Conservation (phyloP, 2,797 vertebrate genomes). For the Potorous gilbertii region DNA sequence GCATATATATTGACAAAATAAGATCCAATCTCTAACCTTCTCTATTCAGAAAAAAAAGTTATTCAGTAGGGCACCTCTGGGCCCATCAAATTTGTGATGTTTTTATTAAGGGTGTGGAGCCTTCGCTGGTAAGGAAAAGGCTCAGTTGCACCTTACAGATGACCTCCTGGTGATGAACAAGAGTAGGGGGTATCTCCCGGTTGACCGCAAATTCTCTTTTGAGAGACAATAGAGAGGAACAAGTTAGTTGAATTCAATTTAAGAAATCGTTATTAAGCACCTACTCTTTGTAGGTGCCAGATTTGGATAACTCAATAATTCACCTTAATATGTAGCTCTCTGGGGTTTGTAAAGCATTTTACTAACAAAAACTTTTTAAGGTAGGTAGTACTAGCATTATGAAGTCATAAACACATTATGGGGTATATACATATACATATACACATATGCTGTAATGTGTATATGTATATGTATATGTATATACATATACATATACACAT, state of each 20-base stretch:
- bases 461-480: background rate
- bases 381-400: background rate
- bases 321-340: background rate
- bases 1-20: background rate
- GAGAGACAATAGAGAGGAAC: background rate
- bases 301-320: background rate
- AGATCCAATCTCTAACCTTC: background rate
- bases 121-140: background rate
- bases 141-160: background rate
- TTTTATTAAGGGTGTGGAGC: slow-evolving; percentile 1
- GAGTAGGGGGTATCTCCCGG: background rate
- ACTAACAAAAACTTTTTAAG: background rate
- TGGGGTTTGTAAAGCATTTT: background rate
- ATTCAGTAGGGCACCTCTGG: background rate
- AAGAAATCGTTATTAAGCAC: background rate
- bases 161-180: background rate
- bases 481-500: background rate
- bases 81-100: background rate
- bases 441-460: too few relatives aligned
- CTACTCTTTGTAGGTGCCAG: background rate
- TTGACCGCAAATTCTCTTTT: slow-evolving; percentile 12
- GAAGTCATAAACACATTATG: background rate
- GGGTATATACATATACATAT: background rate
- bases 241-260: background rate
- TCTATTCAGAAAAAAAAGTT: background rate